Conservation (phyloP, 2,888 invertebrate genomes). For the Perithous albicinctus region DNA sequence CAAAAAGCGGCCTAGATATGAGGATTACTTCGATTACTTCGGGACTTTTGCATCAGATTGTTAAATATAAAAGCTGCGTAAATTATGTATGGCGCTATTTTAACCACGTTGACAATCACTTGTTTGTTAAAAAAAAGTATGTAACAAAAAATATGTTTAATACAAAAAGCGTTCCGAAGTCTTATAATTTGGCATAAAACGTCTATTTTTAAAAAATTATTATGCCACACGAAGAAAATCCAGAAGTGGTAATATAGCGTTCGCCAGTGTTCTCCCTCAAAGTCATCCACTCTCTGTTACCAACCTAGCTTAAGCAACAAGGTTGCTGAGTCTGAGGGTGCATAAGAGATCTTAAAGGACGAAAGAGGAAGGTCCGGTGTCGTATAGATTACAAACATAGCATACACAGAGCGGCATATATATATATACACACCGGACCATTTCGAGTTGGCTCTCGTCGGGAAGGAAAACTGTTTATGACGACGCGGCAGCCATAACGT, state of each 20-base stretch:
- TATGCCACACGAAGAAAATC: background rate
- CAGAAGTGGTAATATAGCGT: background rate
- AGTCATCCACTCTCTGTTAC: background rate
- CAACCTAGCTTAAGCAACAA: background rate
- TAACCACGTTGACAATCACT: no score
- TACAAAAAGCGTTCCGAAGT: no score
- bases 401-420: slow-evolving; percentile 29
- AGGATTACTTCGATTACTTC: no score
- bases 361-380: slow-evolving; percentile 42
- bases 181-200: no score
- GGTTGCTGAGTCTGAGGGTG: background rate
- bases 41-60: no score
- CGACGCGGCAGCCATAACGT: slow-evolving; percentile 68
- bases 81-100: no score
- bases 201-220: background rate
- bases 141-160: background rate
- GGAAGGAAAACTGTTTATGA: slow-evolving; percentile 71
- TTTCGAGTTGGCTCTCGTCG: slow-evolving; percentile 64
- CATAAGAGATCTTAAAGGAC: slow-evolving; percentile 4
- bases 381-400: slow-evolving; percentile 32
- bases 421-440: no score
- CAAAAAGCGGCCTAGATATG: no score
- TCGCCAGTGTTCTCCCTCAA: background rate
- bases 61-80: no score
- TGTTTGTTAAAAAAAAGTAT: background rate